phyloP scores from a whole-genome alignment of 1,140 invertebrate species.

The Bombus sylvicola region DNA sequence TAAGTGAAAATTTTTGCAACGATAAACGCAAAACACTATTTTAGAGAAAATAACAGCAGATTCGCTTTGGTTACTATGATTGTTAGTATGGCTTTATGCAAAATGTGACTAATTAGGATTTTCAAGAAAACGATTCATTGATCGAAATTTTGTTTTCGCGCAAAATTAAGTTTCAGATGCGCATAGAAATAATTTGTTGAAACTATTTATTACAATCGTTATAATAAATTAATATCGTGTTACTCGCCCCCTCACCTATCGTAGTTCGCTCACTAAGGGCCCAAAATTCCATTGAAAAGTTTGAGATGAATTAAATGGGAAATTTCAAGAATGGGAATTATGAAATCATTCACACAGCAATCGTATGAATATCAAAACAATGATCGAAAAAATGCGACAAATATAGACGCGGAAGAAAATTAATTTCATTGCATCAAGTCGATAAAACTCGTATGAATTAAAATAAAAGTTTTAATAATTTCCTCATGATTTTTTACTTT shows the following conservation, averaged over 20 bases:
- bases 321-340: background rate
- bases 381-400: no score
- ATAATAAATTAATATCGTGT: no score
- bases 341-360: no score
- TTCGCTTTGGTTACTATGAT: background rate
- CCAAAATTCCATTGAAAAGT: background rate
- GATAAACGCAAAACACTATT: no score
- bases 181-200: no score
- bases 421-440: background rate
- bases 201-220: no score
- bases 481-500: rapidly evolving
- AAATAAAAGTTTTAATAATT: background rate
- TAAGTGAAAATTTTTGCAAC: background rate
- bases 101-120: background rate
- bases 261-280: background rate
- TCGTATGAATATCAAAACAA: no score
- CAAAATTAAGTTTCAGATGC: no score
- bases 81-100: background rate
- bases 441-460: background rate
- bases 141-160: no score
- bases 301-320: background rate
- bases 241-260: no score
- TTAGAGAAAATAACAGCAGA: no score
- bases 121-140: no score
- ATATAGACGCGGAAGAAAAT: background rate